Evolutionary conservation across 2,113 vertebrate genomes (phyloP).

Genomic region (Rhizomys pruinosus): DNA sequence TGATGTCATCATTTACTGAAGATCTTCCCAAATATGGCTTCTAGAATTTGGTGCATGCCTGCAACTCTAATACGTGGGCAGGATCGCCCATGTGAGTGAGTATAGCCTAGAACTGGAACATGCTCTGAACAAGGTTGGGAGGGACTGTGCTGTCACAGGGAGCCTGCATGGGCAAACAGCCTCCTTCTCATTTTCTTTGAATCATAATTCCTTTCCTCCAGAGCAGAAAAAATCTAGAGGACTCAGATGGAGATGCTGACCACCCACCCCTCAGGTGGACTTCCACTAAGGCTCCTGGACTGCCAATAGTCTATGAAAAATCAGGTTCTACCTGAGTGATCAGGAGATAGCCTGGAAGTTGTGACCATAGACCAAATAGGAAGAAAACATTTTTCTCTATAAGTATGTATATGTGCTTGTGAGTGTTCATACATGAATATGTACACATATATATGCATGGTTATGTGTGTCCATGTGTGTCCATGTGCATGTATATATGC

Average conservation of each 20-base stretch:
- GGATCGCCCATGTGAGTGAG: no score
- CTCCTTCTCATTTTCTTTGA: no score
- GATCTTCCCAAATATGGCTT: not conserved
- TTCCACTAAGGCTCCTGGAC: not conserved
- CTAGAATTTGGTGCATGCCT: no score
- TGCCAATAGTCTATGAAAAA: not conserved
- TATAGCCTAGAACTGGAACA: no score
- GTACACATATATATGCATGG: not conserved
- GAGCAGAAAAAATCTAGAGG: not conserved
- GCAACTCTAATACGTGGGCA: no score
- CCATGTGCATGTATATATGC: accelerated
- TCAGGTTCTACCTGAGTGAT: not conserved
- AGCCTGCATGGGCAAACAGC: no score
- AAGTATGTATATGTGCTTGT: accelerated
- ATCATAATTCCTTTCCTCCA: constrained; percentile 9
- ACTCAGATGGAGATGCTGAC: not conserved
- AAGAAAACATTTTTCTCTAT: not conserved
- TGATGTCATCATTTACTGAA: not conserved
- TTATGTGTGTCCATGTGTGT: accelerated
- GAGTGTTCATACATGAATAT: not conserved
- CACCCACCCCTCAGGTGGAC: not conserved
- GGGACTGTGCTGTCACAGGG: no score
- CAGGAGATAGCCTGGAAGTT: not conserved
- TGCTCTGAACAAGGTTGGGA: no score
- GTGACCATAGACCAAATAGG: not conserved